Conservation (phyloP, 2,888 invertebrate genomes). For the Heliconius ethilla region DNA sequence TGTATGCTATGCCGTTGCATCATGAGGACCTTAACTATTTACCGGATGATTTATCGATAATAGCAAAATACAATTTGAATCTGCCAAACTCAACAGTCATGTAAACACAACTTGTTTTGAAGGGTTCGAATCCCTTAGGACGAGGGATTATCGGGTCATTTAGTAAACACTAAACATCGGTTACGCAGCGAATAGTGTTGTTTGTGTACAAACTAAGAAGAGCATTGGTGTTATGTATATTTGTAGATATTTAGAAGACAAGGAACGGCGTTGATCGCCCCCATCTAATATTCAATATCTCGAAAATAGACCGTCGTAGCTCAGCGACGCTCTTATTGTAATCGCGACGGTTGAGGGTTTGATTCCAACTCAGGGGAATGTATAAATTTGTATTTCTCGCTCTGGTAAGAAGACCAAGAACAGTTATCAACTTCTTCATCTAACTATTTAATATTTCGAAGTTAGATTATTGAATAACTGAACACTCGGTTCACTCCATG, state of each 20-base stretch:
- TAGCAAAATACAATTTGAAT: background rate
- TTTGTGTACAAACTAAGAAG: conserved; percentile 4
- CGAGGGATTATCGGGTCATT: conserved; percentile 18
- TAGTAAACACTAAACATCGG: conserved; percentile 15
- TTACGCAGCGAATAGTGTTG: background rate
- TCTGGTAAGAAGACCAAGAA: no score
- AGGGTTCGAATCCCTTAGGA: conserved; percentile 9
- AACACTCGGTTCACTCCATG: no score
- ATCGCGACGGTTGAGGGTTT: background rate
- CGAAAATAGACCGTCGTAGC: no score
- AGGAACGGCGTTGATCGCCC: background rate
- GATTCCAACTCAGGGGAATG: no score
- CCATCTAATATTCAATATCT: background rate
- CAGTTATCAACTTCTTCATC: no score
- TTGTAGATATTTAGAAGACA: background rate
- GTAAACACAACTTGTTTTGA: conserved; percentile 12
- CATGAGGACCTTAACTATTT: background rate
- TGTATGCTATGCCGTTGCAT: background rate
- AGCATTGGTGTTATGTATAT: background rate
- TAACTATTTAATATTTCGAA: no score
- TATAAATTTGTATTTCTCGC: no score
- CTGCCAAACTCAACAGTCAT: conserved; percentile 4
- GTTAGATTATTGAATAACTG: no score
- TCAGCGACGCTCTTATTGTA: background rate
- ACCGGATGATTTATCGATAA: background rate